phyloP scores from a whole-genome alignment of 2,888 invertebrate species.

The Megamerina dolium region DNA sequence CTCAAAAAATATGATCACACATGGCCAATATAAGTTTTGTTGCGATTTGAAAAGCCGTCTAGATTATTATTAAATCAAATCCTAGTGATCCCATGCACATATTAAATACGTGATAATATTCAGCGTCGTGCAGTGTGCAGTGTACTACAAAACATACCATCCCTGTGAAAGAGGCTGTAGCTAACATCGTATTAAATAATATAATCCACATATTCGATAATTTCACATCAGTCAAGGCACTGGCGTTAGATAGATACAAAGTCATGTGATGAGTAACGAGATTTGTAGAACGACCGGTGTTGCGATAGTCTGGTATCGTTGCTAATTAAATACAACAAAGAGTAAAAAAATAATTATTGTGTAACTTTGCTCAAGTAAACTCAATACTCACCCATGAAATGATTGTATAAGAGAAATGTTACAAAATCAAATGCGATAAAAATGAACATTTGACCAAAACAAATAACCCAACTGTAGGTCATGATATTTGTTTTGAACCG shows the following conservation, averaged over 20 bases:
- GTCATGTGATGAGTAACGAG: conserved; percentile 6
- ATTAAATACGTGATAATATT: no score
- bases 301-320: neutral
- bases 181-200: conserved; percentile 67
- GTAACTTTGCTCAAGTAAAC: neutral
- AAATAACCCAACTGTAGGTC: conserved; percentile 35
- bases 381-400: conserved; percentile 16
- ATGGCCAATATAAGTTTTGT: no score
- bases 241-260: conserved; percentile 17
- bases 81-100: no score
- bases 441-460: conserved; percentile 29
- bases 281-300: neutral
- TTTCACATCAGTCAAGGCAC: conserved; percentile 17
- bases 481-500: conserved; percentile 65
- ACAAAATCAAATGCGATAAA: conserved; percentile 53
- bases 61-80: no score
- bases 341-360: no score
- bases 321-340: no score
- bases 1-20: no score
- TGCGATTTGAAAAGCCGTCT: no score
- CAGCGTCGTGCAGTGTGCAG: no score
- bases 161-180: conserved; percentile 66
- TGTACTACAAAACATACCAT: no score
- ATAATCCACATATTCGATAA: conserved; percentile 65
- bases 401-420: conserved; percentile 64